Percentiles rank a stretch among this genome's conserved stretches.
phyloP scores from a whole-genome alignment of 2,888 invertebrate species.

The Auanema freiburgensis region DNA sequence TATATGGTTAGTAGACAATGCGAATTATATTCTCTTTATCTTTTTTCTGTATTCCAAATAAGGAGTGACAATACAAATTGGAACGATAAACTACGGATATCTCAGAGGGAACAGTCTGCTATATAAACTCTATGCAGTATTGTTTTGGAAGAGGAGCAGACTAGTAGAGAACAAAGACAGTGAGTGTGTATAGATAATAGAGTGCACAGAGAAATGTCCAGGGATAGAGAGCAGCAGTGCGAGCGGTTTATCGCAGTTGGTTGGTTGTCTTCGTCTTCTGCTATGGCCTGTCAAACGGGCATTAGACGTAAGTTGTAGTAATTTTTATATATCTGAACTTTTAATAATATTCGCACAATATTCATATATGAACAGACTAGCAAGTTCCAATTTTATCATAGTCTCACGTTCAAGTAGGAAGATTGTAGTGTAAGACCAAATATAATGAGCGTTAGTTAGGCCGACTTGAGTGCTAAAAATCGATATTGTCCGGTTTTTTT shows the following conservation, averaged over 20 bases:
- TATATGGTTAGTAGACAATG: too few species aligned
- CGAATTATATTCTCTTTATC: too few species aligned
- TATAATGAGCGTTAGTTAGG: too few species aligned
- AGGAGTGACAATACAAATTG: too few species aligned
- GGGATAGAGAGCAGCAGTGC: slow-evolving; percentile 13
- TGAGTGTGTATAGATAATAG: not conserved
- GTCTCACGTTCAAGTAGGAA: not conserved
- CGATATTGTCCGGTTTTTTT: too few species aligned
- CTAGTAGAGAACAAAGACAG: not conserved
- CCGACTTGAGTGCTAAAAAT: too few species aligned
- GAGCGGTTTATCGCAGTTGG: slow-evolving; percentile 25
- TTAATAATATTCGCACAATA: slow-evolving; percentile 14
- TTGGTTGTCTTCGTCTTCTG: slow-evolving; percentile 15
- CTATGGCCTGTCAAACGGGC: slow-evolving; percentile 62
- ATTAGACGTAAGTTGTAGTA: slow-evolving; percentile 51
- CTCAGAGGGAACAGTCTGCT: too few species aligned
- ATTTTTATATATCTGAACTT: slow-evolving; percentile 1
- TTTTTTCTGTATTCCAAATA: too few species aligned
- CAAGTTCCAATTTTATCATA: not conserved
- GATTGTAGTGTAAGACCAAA: too few species aligned
- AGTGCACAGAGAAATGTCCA: not conserved
- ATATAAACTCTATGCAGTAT: not conserved
- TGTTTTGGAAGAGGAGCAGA: slow-evolving; percentile 10
- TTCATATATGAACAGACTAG: not conserved
- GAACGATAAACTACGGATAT: too few species aligned